A percentile compares a stretch with the other conserved stretches of the same genome.
phyloP scores from a whole-genome alignment of 2,888 invertebrate species.

The Pandemis corylana region DNA sequence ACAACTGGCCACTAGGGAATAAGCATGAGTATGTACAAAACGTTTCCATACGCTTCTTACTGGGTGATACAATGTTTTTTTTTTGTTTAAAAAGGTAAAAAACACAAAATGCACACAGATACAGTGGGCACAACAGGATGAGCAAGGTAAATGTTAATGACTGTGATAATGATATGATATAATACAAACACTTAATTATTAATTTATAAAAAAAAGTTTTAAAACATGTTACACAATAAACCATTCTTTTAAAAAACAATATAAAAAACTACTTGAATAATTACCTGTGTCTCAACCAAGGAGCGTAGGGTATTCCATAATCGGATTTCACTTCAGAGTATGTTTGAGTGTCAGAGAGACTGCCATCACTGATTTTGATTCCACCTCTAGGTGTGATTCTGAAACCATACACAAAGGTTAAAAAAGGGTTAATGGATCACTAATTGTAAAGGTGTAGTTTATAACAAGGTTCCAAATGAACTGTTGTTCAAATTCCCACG shows the following conservation, averaged over 20 bases:
- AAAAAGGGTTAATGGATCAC: slow-evolving; percentile 27
- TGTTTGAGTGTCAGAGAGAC: slow-evolving; percentile 93
- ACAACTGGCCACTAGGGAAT: slow-evolving; percentile 70
- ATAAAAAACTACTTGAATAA: slow-evolving; percentile 40
- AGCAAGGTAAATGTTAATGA: slow-evolving; percentile 36
- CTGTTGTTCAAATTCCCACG: slow-evolving; percentile 42
- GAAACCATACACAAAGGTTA: slow-evolving; percentile 49
- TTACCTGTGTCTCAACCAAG: slow-evolving; percentile 94
- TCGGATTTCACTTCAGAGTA: slow-evolving; percentile 90
- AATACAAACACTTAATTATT: slow-evolving; percentile 44
- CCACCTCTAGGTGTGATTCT: slow-evolving; percentile 81
- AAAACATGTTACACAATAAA: slow-evolving; percentile 42
- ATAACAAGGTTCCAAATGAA: background rate
- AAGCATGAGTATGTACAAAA: slow-evolving; percentile 62
- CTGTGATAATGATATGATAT: slow-evolving; percentile 34
- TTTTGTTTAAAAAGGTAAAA: slow-evolving; percentile 10
- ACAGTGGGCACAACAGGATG: slow-evolving; percentile 29
- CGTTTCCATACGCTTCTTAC: slow-evolving; percentile 32
- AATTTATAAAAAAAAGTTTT: slow-evolving; percentile 3
- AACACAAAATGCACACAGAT: slow-evolving; percentile 43
- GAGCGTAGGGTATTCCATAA: slow-evolving; percentile 92
- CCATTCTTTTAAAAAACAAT: slow-evolving; percentile 47
- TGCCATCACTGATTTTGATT: slow-evolving; percentile 90
- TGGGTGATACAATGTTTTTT: background rate
- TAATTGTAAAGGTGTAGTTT: background rate